Percentiles rank a stretch among this genome's conserved stretches.
Conservation (phyloP, 2,888 invertebrate species). For the Anorthoa munda region DNA sequence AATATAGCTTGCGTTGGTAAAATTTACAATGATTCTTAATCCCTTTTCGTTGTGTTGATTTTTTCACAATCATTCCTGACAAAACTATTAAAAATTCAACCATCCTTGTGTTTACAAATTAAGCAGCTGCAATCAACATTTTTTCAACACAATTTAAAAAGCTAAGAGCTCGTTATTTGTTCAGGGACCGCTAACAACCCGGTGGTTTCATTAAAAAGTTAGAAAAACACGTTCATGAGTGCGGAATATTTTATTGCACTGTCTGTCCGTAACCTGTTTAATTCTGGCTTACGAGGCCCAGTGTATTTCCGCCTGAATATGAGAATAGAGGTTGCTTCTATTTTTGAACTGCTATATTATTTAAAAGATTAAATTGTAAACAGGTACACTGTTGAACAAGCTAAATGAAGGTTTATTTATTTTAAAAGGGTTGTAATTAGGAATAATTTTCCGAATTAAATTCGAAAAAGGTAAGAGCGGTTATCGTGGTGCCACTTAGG, state of each 20-base stretch:
- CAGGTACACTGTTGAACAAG: not conserved
- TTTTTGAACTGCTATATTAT: constrained; percentile 36
- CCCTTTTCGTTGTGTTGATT: too few species aligned
- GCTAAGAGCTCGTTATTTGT: constrained; percentile 60
- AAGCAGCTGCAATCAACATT: constrained; percentile 5
- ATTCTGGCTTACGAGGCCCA: constrained; percentile 39
- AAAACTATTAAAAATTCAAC: constrained; percentile 6
- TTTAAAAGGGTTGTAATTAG: constrained; percentile 6
- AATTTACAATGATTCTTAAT: too few species aligned
- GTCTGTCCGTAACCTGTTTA: constrained; percentile 19
- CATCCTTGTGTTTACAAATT: constrained; percentile 2
- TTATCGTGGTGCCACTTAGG: too few species aligned
- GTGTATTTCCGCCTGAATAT: constrained; percentile 40
- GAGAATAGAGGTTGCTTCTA: constrained; percentile 36
- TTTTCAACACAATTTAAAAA: constrained; percentile 37
- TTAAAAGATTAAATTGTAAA: constrained; percentile 31
- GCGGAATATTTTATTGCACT: constrained; percentile 54
- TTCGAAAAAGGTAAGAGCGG: too few species aligned
- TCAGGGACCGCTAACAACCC: constrained; percentile 47
- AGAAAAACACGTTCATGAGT: constrained; percentile 44
- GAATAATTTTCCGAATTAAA: too few species aligned
- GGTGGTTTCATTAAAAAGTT: constrained; percentile 65
- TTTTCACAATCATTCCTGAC: not conserved
- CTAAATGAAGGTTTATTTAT: constrained; percentile 34
- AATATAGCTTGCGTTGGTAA: too few species aligned